These are phyloP conservation scores for Microctonus brassicae DNA, from an alignment of 2,888 invertebrate genomes.

Conservation along the genomic window DNA sequence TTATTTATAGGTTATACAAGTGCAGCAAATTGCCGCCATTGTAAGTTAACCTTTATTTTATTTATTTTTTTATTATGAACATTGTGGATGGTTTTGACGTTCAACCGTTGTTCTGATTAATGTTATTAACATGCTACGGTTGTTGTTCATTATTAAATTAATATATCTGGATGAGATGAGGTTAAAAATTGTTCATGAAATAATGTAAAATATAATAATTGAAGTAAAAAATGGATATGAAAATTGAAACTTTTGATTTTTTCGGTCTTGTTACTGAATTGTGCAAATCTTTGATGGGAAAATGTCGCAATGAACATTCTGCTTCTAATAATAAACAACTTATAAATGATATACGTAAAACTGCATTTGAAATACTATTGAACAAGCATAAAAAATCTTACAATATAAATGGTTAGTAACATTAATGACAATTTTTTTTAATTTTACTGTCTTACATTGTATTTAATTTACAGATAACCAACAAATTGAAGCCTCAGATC, in stretches of 20 bases:
- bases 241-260: constrained; percentile 50
- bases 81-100: too few relatives aligned
- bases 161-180: too few relatives aligned
- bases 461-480: constrained; percentile 37
- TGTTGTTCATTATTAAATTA: too few relatives aligned
- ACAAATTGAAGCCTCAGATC: constrained; percentile 49
- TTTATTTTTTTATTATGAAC: too few relatives aligned
- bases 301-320: constrained; percentile 42
- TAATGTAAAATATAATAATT: neutral
- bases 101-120: too few relatives aligned
- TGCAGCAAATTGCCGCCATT: too few relatives aligned
- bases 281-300: constrained; percentile 52
- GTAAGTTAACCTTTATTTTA: too few relatives aligned
- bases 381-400: constrained; percentile 51
- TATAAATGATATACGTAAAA: constrained; percentile 56
- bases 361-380: constrained; percentile 62
- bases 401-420: constrained; percentile 41
- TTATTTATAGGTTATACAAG: too few relatives aligned
- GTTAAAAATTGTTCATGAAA: too few relatives aligned
- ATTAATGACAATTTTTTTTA: constrained; percentile 7
- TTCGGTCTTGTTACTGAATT: constrained; percentile 60
- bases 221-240: constrained; percentile 46
- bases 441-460: constrained; percentile 9
- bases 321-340: constrained; percentile 38
- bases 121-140: too few relatives aligned